phyloP scores from a whole-genome alignment of 2,797 vertebrate species.

The Taenioides sp. region DNA sequence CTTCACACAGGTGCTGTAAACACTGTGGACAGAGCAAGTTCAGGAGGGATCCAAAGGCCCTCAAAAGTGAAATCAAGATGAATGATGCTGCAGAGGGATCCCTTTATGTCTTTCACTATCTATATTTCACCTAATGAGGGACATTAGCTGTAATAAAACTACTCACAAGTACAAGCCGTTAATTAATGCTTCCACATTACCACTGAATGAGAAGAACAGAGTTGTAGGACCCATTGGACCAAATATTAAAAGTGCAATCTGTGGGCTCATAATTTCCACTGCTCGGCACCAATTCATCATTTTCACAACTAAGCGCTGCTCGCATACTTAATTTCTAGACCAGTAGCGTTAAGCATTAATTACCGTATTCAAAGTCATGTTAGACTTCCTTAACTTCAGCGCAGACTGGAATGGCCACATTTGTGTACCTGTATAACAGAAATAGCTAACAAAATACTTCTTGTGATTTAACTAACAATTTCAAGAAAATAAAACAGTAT shows the following conservation, averaged over 20 bases:
- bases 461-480: no score
- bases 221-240: constrained; percentile 76
- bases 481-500: no score
- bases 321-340: constrained; percentile 34
- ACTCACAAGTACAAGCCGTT: constrained; percentile 82
- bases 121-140: constrained; percentile 83
- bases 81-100: constrained; percentile 74
- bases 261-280: constrained; percentile 64
- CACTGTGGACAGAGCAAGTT: constrained; percentile 59
- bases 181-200: constrained; percentile 79
- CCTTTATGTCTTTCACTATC: constrained; percentile 81
- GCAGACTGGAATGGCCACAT: constrained; percentile 29
- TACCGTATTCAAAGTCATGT: constrained; percentile 28
- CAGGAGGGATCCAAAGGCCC: constrained; percentile 68
- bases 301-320: constrained; percentile 32
- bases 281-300: constrained; percentile 66
- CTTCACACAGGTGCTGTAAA: constrained; percentile 67
- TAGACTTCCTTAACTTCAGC: constrained; percentile 22
- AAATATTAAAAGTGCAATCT: constrained; percentile 76
- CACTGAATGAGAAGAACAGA: constrained; percentile 72
- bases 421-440: constrained; percentile 38
- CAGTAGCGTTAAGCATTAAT: constrained; percentile 46
- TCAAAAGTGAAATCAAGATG: constrained; percentile 82
- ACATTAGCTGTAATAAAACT: constrained; percentile 84
- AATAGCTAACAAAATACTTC: neutral